Evolutionary conservation across 2,888 invertebrate genomes (phyloP).

Genomic region (Dasypogon diadema): DNA sequence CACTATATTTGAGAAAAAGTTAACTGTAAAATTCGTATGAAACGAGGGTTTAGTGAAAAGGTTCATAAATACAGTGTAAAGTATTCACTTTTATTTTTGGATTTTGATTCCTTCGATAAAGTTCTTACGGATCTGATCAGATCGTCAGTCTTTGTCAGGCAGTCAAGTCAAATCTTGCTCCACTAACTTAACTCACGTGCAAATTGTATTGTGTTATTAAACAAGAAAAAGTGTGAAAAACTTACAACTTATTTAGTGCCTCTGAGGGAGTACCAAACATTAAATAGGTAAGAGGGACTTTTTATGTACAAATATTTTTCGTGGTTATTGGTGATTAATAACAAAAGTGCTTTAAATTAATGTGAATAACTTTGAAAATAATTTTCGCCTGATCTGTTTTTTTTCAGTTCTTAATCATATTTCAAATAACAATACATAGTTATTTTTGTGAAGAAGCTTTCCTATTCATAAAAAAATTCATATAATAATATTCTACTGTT

Average conservation of each 20-base stretch:
- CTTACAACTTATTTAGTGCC: conserved; percentile 4
- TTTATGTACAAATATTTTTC: background rate
- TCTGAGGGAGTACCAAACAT: background rate
- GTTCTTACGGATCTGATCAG: too few species aligned
- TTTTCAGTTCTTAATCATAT: conserved; percentile 1
- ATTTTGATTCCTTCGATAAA: conserved; percentile 1
- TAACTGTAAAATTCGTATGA: conserved; percentile 6
- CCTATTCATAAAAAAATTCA: background rate
- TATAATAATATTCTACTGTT: background rate
- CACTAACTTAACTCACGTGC: conserved; percentile 1
- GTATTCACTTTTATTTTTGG: conserved; percentile 7
- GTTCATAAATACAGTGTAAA: too few species aligned
- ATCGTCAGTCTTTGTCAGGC: background rate
- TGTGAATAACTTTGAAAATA: background rate
- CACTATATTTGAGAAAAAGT: background rate
- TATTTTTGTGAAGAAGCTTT: conserved; percentile 1
- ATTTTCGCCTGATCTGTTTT: conserved; percentile 5
- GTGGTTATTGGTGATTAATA: conserved; percentile 2
- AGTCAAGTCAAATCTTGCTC: background rate
- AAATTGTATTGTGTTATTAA: conserved; percentile 6
- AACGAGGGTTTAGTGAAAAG: background rate
- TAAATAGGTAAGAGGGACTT: conserved; percentile 3
- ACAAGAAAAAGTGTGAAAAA: background rate
- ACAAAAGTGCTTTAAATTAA: conserved; percentile 4
- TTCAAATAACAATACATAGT: background rate